A percentile compares a stretch with the other conserved stretches of the same genome.
phyloP scores from a whole-genome alignment of 2,888 invertebrate genomes.

The Lasioglossum figueresi region DNA sequence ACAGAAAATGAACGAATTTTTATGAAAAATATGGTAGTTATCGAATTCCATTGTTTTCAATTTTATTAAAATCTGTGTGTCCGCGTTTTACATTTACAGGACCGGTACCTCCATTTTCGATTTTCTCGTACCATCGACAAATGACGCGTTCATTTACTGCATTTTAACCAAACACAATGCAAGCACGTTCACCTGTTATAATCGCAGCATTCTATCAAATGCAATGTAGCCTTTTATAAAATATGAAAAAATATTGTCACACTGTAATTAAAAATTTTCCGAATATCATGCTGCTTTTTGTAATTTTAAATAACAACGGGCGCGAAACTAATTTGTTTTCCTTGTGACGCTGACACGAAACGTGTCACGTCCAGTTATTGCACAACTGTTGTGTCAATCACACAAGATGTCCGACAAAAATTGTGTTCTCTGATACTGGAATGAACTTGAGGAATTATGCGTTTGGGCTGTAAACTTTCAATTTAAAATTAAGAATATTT shows the following conservation, averaged over 20 bases:
- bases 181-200: background rate
- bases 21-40: background rate
- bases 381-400: background rate
- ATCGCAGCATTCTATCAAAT: background rate
- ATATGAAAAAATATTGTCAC: background rate
- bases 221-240: conserved; percentile 1
- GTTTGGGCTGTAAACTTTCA: background rate
- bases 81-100: background rate
- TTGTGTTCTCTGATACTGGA: background rate
- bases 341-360: background rate
- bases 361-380: background rate
- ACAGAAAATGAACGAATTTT: background rate
- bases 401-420: background rate
- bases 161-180: background rate
- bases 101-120: background rate
- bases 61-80: background rate
- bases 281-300: background rate
- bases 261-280: background rate
- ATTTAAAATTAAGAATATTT: background rate
- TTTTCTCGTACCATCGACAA: background rate
- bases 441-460: background rate
- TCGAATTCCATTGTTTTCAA: background rate
- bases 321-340: background rate
- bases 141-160: background rate
- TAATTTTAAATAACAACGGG: background rate